Base-by-base conservation (phyloP, 2,797 vertebrate genomes). In the Myiothlypis chrysogaster region DNA sequence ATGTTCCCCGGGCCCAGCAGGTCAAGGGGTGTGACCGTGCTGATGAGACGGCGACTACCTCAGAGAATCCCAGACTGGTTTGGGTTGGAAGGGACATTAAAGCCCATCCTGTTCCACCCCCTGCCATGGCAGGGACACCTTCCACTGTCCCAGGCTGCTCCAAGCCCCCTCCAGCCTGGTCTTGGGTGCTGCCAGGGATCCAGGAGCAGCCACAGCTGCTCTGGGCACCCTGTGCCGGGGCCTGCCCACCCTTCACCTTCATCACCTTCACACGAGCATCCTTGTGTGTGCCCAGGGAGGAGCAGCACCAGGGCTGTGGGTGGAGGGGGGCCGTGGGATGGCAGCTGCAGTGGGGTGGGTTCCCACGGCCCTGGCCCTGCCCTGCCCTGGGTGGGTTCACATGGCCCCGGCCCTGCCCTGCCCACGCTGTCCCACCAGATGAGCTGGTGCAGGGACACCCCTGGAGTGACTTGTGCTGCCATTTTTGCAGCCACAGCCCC, bases 271-370 rank as follows among this genome's bases (percentile, higher is more conserved):
- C 30, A 32, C 0, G 2, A 34, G 52, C 49, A 68, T 17, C 70
- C 59, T 41, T 9, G 0, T 1, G 39, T 8, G 20, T 7, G 3
- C 46, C 37, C 46, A 3, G 47, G 52, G 46, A 37, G 23, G 16
- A 83, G 28, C 59, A 21, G 71, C n/a, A 8, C 6, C 43, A 19
- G 5, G 16, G n/a, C 52, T 1, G 13, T 0, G 2, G 2, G 0
- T 2, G 39, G 13, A 37, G 57, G 41, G 60, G 25, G 34, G 7
- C 10, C 0, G 22, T 0, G 1, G 2, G 2, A 9, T 1, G 4
- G 57, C 63, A 63, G 73, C 35, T 53, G 57, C 44, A 21, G 68
- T 0, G 2, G 20, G 43, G 5, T 12, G 61, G 56, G 34, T 9
- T 52, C 41, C 6, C 1, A 0, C 0, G 56, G 46, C 69, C 37